Percentiles rank a stretch among this genome's conserved stretches.
phyloP scores from a whole-genome alignment of 2,888 invertebrate species.

The Diarsia mendica region DNA sequence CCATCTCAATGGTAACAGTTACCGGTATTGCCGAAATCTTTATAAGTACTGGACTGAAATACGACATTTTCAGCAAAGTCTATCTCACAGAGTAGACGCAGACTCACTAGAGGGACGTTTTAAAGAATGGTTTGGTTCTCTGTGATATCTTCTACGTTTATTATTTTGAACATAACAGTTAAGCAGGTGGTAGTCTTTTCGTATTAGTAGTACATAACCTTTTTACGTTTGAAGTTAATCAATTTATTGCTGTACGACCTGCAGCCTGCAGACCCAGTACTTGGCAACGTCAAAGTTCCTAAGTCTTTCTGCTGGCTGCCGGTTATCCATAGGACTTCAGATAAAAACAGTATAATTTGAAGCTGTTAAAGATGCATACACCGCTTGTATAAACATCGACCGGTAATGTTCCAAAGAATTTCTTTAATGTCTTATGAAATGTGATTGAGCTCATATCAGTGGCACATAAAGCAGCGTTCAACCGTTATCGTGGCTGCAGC shows the following conservation, averaged over 20 bases:
- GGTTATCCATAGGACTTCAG: neutral
- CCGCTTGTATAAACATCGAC: conserved; percentile 31
- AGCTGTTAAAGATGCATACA: conserved; percentile 8
- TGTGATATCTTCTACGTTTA: neutral
- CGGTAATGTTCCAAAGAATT: conserved; percentile 52
- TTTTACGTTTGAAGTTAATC: neutral
- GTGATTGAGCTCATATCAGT: conserved; percentile 61
- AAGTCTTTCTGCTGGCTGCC: neutral
- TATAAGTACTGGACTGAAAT: too few relatives aligned
- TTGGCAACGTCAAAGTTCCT: neutral
- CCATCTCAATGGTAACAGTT: neutral
- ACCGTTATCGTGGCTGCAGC: conserved; percentile 61
- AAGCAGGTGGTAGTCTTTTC: too few relatives aligned
- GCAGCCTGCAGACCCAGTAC: neutral
- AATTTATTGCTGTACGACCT: neutral
- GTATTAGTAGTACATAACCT: neutral
- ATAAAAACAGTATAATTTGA: neutral
- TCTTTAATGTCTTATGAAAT: conserved; percentile 61
- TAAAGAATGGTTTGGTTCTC: neutral
- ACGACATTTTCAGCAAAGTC: too few relatives aligned
- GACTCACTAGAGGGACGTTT: too few relatives aligned
- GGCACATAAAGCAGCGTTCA: conserved; percentile 65
- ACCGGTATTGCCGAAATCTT: neutral
- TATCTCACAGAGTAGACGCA: too few relatives aligned
- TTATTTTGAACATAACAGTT: too few relatives aligned